These are phyloP conservation scores for Numenius arquata DNA, from an alignment of 2,113 vertebrate genomes.

Conservation along the genomic window DNA sequence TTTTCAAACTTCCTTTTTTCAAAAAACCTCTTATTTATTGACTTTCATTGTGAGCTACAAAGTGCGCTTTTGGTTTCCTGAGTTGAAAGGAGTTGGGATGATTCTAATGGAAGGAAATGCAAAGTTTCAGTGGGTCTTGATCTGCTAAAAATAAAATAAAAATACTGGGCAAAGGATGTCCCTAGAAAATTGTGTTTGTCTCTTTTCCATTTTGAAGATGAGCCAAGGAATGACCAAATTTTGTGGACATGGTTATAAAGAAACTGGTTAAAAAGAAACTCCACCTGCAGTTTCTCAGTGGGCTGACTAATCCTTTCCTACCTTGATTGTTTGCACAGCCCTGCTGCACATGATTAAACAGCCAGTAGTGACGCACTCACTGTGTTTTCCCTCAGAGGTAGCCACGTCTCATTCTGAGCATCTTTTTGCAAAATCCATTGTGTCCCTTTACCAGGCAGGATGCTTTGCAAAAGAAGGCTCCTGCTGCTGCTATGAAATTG, in stretches of 20 bases:
- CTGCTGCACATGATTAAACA: background rate
- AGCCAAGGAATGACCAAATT: slow-evolving; percentile 2
- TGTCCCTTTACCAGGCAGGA: background rate
- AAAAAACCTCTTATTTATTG: background rate
- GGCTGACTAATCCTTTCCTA: slow-evolving; percentile 37
- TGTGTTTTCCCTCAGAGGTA: background rate
- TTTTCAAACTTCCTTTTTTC: background rate
- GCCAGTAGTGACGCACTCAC: background rate
- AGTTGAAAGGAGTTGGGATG: background rate
- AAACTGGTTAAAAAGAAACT: slow-evolving; percentile 15
- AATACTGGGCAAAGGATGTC: background rate
- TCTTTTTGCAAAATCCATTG: background rate
- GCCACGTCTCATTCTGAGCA: background rate
- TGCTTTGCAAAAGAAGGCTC: slow-evolving; percentile 3
- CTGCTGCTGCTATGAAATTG: background rate
- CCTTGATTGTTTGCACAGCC: background rate
- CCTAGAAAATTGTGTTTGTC: background rate
- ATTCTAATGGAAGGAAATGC: background rate
- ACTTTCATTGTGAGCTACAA: background rate
- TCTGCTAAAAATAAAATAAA: background rate
- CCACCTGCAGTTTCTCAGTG: slow-evolving; percentile 33
- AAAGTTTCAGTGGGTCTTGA: background rate
- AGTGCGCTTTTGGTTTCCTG: background rate
- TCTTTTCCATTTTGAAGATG: background rate
- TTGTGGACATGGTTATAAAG: background rate